These are phyloP conservation scores for Lithophane ornitopus DNA, from an alignment of 2,888 invertebrate species.

Conservation along the genomic window DNA sequence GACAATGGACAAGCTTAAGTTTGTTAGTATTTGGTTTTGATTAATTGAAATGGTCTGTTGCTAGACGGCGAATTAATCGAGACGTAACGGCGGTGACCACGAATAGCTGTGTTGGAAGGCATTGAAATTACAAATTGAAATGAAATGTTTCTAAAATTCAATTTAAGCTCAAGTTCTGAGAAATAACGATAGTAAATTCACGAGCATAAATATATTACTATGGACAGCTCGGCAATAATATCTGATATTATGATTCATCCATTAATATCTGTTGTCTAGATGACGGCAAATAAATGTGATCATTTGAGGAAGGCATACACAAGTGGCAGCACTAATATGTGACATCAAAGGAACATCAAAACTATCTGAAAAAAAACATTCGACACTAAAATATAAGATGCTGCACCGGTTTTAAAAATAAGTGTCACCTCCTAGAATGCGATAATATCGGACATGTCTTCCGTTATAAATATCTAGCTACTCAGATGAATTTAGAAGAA, in stretches of 20 bases:
- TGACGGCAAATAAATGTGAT: not conserved
- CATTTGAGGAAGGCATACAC: too few species aligned
- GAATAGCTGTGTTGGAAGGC: conserved; percentile 6
- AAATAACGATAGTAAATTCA: not conserved
- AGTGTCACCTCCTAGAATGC: not conserved
- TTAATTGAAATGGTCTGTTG: conserved; percentile 19
- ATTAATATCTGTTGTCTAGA: not conserved
- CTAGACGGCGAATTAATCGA: conserved; percentile 13
- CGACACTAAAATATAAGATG: not conserved
- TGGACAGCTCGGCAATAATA: not conserved
- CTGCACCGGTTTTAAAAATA: not conserved
- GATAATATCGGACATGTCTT: not conserved
- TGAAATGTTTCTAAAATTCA: not conserved
- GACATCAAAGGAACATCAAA: not conserved
- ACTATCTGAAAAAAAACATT: not conserved
- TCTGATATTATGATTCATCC: not conserved
- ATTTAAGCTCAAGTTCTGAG: not conserved
- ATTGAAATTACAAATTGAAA: conserved; percentile 13
- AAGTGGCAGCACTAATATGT: too few species aligned
- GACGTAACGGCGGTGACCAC: not conserved
- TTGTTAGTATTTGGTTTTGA: conserved; percentile 8
- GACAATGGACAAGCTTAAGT: conserved; percentile 7
- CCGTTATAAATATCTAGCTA: not conserved
- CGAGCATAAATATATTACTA: too few species aligned
- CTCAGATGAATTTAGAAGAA: not conserved